phyloP scores from a whole-genome alignment of 1,140 invertebrate species.

The Dufourea novaeangliae region DNA sequence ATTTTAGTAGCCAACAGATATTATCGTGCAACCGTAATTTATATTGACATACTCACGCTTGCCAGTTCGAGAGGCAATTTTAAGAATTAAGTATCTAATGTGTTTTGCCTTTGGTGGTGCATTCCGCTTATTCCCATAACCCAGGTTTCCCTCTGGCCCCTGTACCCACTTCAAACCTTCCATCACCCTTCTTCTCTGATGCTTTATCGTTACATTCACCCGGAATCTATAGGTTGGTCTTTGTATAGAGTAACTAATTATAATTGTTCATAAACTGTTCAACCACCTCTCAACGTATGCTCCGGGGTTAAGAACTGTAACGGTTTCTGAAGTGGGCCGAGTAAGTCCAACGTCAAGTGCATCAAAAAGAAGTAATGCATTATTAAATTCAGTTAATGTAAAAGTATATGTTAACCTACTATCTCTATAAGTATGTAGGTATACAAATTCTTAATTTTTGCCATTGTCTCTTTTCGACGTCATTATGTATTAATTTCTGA shows the following conservation, averaged over 20 bases:
- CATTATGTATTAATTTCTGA: too few species aligned
- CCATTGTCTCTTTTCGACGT: too few species aligned
- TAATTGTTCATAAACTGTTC: constrained; percentile 71
- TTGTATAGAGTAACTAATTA: constrained; percentile 56
- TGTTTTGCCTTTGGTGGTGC: constrained; percentile 70
- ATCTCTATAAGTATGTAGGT: too few species aligned
- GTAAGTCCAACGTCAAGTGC: constrained; percentile 51
- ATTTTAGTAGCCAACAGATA: constrained; percentile 41
- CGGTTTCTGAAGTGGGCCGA: constrained; percentile 58
- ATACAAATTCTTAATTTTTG: too few species aligned
- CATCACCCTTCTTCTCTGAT: constrained; percentile 18
- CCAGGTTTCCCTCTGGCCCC: constrained; percentile 15
- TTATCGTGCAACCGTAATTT: constrained; percentile 61
- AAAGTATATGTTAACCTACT: too few species aligned
- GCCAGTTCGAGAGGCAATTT: constrained; percentile 52
- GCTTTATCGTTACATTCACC: constrained; percentile 60
- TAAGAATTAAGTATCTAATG: constrained; percentile 73
- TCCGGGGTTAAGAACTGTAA: constrained; percentile 57
- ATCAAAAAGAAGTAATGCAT: constrained; percentile 45
- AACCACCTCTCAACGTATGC: constrained; percentile 62
- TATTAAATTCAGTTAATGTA: too few species aligned
- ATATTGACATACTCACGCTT: constrained; percentile 55
- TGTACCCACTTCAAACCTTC: constrained; percentile 28
- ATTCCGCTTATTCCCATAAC: constrained; percentile 59
- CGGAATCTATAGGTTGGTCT: constrained; percentile 61